Evolutionary conservation across 53 echinoderm and acorn worm species (phyloP).

Genomic region (Stichopus horrens): DNA sequence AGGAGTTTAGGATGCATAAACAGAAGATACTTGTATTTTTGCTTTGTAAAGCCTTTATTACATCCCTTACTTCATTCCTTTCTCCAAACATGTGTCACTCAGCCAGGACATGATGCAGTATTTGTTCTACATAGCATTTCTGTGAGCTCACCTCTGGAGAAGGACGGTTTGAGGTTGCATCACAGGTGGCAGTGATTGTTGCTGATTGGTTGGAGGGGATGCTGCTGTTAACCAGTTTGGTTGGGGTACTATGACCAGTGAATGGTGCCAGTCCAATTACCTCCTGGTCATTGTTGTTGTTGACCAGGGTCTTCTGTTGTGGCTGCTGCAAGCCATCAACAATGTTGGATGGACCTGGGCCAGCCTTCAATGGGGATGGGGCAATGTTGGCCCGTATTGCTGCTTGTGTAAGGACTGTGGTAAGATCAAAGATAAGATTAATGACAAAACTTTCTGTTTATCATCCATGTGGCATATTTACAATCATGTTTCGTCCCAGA

Average conservation of each 20-base stretch:
- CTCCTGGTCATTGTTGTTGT: neutral
- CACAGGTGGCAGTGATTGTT: neutral
- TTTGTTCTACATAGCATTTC: too few relatives aligned
- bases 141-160: neutral
- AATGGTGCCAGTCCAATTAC: neutral
- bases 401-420: constrained; percentile 9
- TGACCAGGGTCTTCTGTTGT: neutral
- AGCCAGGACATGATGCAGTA: too few relatives aligned
- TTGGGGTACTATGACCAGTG: neutral
- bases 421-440: neutral
- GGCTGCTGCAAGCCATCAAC: neutral
- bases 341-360: neutral
- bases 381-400: constrained; percentile 7
- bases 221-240: neutral
- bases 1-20: too few relatives aligned
- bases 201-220: neutral
- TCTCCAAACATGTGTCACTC: too few relatives aligned
- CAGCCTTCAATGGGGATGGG: constrained; percentile 3
- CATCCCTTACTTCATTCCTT: too few relatives aligned
- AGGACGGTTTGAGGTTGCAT: neutral
- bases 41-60: too few relatives aligned
- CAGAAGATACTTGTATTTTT: too few relatives aligned
- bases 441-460: neutral
- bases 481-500: too few relatives aligned
- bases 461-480: neutral